These are phyloP conservation scores for Folsomia manolachei DNA, from an alignment of 2,888 invertebrate species.

Conservation along the genomic window DNA sequence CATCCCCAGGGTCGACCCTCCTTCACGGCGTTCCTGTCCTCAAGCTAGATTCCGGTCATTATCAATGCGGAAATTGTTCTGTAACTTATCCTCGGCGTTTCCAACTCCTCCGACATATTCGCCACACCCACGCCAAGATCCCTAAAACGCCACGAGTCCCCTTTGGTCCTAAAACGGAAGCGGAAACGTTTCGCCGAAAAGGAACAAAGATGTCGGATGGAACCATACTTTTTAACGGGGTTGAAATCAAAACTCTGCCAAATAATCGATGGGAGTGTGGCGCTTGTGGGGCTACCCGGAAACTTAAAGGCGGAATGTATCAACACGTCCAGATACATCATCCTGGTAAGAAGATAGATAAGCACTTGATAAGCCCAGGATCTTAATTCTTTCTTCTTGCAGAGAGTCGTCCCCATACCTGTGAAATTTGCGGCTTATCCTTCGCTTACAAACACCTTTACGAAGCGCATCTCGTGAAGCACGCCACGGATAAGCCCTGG, in stretches of 20 bases:
- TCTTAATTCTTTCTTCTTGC: neutral
- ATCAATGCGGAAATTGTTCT: too few species aligned
- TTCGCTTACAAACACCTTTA: neutral
- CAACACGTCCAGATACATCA: neutral
- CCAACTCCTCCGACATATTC: too few species aligned
- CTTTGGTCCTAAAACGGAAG: neutral
- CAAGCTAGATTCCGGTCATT: too few species aligned
- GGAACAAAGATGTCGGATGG: neutral
- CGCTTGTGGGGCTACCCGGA: neutral
- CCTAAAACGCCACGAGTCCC: too few species aligned
- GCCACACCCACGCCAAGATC: too few species aligned
- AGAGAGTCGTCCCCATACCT: neutral
- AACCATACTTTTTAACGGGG: neutral
- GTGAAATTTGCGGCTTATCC: neutral
- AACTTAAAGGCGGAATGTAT: neutral
- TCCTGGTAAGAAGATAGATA: neutral
- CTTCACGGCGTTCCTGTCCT: too few species aligned
- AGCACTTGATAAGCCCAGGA: neutral
- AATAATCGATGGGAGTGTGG: neutral
- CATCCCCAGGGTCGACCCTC: too few species aligned
- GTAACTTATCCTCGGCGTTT: too few species aligned
- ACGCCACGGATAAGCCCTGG: neutral
- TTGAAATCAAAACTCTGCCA: neutral
- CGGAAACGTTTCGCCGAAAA: neutral
- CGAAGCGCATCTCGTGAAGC: neutral